A percentile compares a stretch with the other conserved stretches of the same genome.
Conservation (phyloP, 2,888 invertebrate genomes). For the Sclerodermus sp. region DNA sequence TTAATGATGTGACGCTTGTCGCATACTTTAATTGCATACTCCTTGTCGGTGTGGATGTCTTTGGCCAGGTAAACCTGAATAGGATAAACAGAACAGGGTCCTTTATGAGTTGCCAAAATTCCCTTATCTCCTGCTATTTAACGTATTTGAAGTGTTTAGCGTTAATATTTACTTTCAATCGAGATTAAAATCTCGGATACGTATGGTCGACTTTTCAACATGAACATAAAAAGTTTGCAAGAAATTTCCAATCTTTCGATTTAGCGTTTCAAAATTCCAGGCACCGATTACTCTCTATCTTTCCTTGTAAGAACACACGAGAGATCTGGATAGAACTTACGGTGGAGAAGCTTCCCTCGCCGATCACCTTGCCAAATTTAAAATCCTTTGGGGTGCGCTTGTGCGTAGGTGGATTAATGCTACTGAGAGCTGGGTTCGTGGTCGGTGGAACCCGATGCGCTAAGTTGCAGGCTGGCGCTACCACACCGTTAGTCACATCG, state of each 20-base stretch:
- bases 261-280: neutral
- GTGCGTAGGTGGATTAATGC: constrained; percentile 54
- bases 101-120: too few species aligned
- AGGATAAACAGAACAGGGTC: too few species aligned
- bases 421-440: constrained; percentile 55
- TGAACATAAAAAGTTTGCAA: too few species aligned
- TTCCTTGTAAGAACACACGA: too few species aligned
- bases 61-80: constrained; percentile 83
- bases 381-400: constrained; percentile 85
- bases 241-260: too few species aligned
- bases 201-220: too few species aligned
- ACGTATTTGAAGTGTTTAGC: too few species aligned
- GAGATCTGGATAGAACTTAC: constrained; percentile 63
- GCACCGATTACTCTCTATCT: neutral
- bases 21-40: constrained; percentile 98
- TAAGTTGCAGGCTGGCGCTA: constrained; percentile 62
- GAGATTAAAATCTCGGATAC: too few species aligned
- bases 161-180: too few species aligned
- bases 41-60: constrained; percentile 84
- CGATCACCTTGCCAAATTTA: constrained; percentile 92
- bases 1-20: constrained; percentile 91
- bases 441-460: constrained; percentile 59
- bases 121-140: too few species aligned
- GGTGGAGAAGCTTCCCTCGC: constrained; percentile 96
- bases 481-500: constrained; percentile 61